Evolutionary conservation across 2,113 vertebrate genomes (phyloP).

Genomic region (Perca flavescens): DNA sequence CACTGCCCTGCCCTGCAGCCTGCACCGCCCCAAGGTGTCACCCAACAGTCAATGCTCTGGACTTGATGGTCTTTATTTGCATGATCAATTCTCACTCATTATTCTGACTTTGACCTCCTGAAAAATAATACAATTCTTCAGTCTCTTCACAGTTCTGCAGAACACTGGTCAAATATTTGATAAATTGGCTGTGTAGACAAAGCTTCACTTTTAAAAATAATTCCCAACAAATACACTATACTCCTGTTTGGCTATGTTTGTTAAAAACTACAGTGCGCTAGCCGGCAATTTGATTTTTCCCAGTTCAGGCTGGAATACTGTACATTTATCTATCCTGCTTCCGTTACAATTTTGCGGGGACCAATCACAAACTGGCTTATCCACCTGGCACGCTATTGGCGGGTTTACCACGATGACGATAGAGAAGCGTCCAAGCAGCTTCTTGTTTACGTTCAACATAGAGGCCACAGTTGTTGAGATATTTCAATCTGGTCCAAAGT

Average conservation of each 20-base stretch:
- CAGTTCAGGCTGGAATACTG: too few relatives aligned
- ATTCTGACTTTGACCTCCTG: constrained; percentile 48
- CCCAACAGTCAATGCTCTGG: constrained; percentile 27
- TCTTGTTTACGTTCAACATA: too few relatives aligned
- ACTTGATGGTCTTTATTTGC: constrained; percentile 32
- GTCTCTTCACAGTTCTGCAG: background rate
- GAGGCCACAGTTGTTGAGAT: background rate
- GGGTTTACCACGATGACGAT: too few relatives aligned
- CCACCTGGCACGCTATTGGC: too few relatives aligned
- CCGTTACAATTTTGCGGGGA: too few relatives aligned
- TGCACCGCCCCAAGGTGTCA: constrained; percentile 19
- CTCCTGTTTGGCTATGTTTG: background rate
- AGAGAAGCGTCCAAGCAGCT: too few relatives aligned
- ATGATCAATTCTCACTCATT: constrained; percentile 56
- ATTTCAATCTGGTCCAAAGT: background rate
- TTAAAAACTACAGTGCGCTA: background rate
- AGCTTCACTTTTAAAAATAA: background rate
- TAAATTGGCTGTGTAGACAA: background rate
- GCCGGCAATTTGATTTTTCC: too few relatives aligned
- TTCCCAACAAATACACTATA: background rate
- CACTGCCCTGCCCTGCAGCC: constrained; percentile 3
- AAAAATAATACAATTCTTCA: background rate
- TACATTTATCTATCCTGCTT: too few relatives aligned
- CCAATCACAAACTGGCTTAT: too few relatives aligned
- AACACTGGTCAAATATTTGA: background rate